Conservation (phyloP, 2,797 vertebrate genomes). For the Alfaro cultratus region DNA sequence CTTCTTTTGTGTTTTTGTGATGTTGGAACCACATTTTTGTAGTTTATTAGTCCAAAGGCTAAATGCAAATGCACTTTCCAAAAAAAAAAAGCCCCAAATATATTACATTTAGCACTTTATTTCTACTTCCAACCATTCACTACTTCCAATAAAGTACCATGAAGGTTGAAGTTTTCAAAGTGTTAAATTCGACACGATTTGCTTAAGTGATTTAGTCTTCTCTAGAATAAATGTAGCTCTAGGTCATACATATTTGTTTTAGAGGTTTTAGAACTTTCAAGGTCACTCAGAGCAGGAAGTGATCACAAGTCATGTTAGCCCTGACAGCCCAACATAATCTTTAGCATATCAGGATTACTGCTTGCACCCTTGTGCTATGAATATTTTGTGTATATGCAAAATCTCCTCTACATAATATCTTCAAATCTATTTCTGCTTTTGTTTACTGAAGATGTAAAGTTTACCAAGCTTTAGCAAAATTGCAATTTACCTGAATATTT, state of each 20-base stretch:
- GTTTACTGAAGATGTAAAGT: not conserved
- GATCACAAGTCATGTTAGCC: not conserved
- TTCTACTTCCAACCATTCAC: not conserved
- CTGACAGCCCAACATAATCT: not conserved
- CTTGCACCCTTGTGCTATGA: not conserved
- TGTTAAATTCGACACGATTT: not conserved
- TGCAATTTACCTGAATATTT: not conserved
- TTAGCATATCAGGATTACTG: not conserved
- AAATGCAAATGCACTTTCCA: not conserved
- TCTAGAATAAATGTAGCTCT: not conserved
- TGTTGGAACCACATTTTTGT: not conserved
- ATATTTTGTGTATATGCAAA: not conserved
- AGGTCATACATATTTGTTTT: not conserved
- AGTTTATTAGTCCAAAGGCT: not conserved
- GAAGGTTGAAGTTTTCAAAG: not conserved
- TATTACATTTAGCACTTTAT: not conserved
- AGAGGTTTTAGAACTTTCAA: not conserved
- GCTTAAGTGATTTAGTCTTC: not conserved
- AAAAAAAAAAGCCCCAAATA: not conserved
- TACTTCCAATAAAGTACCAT: not conserved
- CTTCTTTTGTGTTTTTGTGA: not conserved
- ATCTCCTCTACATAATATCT: not conserved
- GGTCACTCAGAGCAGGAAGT: not conserved
- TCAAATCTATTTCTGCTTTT: not conserved
- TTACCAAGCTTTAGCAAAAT: not conserved